Evolutionary conservation across 2,797 vertebrate species (phyloP).

Genomic region (Rhinogobio ventralis): DNA sequence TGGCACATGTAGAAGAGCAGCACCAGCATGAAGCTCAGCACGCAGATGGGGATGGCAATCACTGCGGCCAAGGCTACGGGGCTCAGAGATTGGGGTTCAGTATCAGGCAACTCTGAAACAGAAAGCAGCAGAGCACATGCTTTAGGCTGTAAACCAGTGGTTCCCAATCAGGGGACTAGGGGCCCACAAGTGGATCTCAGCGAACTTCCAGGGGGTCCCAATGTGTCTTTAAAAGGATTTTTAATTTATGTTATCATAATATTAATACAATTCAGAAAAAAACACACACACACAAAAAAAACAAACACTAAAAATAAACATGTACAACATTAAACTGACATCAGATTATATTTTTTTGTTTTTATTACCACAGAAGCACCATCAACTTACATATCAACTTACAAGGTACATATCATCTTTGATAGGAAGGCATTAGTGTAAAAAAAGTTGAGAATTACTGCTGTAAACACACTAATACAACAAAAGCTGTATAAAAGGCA

Average conservation of each 20-base stretch:
- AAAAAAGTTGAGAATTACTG: background rate
- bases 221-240: background rate
- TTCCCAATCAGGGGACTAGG: background rate
- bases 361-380: background rate
- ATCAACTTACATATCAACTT: background rate
- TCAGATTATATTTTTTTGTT: background rate
- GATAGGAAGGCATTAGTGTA: background rate
- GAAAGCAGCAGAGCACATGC: conserved; percentile 6
- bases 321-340: background rate
- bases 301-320: background rate
- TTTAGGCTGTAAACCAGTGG: background rate
- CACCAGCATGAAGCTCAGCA: conserved; percentile 91
- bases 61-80: conserved; percentile 92
- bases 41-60: conserved; percentile 92
- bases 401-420: background rate
- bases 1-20: conserved; percentile 93
- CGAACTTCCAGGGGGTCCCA: background rate
- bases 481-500: background rate
- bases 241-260: background rate
- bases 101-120: conserved; percentile 57
- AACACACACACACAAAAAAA: too few species aligned
- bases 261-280: background rate
- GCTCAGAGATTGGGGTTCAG: conserved; percentile 78
- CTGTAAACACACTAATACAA: background rate
- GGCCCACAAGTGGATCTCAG: background rate